phyloP scores from a whole-genome alignment of 2,797 vertebrate genomes.

The Taenioides sp. region DNA sequence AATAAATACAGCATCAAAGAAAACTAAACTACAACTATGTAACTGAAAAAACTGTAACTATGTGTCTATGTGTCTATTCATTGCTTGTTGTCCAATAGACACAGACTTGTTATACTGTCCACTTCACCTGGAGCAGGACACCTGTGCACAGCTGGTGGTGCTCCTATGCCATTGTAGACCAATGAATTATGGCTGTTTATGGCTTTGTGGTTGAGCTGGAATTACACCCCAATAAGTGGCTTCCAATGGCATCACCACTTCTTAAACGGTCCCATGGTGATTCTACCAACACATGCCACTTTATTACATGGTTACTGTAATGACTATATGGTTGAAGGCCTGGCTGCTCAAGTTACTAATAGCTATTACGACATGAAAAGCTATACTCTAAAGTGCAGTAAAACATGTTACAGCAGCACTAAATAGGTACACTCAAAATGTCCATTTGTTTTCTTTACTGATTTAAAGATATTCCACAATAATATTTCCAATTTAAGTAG shows the following conservation, averaged over 20 bases:
- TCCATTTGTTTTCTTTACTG: constrained; percentile 40
- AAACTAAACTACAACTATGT: background rate
- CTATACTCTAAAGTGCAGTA: constrained; percentile 49
- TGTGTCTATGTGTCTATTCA: constrained; percentile 11
- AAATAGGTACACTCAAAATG: constrained; percentile 47
- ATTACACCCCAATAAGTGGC: constrained; percentile 61
- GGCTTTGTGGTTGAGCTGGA: constrained; percentile 56
- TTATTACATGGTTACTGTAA: constrained; percentile 63
- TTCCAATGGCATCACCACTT: constrained; percentile 57
- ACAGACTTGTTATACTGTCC: constrained; percentile 14
- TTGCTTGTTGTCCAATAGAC: constrained; percentile 19
- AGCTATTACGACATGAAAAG: constrained; percentile 50
- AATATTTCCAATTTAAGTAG: background rate
- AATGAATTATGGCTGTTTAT: constrained; percentile 64
- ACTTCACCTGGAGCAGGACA: constrained; percentile 62
- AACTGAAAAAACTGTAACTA: background rate
- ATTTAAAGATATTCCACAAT: constrained; percentile 26
- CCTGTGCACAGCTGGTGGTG: constrained; percentile 45
- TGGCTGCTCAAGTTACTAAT: constrained; percentile 58
- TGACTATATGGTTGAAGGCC: constrained; percentile 57
- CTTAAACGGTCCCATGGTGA: constrained; percentile 58
- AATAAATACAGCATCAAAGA: background rate
- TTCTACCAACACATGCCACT: constrained; percentile 49
- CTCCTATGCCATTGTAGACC: constrained; percentile 28
- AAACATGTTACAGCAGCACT: constrained; percentile 48